phyloP scores from a whole-genome alignment of 2,888 invertebrate species.

The Eremobia ochroleuca region DNA sequence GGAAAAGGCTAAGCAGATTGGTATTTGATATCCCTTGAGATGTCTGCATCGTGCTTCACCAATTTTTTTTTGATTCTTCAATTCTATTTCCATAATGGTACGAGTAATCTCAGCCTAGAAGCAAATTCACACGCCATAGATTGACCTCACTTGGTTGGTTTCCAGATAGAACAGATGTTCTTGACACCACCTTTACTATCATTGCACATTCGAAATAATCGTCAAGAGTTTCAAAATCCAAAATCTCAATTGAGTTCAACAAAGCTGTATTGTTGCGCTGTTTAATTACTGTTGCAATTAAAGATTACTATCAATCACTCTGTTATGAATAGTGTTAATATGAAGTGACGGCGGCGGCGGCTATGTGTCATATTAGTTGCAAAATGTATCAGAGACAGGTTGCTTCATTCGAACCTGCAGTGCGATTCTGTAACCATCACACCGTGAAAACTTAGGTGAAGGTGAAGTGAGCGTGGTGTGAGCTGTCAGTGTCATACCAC shows the following conservation, averaged over 20 bases:
- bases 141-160: conserved; percentile 19
- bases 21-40: background rate
- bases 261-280: conserved; percentile 49
- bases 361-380: conserved; percentile 25
- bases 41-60: background rate
- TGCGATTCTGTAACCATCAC: too few relatives aligned
- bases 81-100: background rate
- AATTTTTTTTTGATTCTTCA: background rate
- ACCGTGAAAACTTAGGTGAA: too few relatives aligned
- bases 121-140: conserved; percentile 13
- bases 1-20: background rate
- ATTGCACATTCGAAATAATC: conserved; percentile 27
- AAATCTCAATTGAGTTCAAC: conserved; percentile 29
- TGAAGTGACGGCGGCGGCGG: conserved; percentile 17
- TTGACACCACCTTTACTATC: background rate
- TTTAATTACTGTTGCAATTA: conserved; percentile 53
- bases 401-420: conserved; percentile 13
- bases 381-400: conserved; percentile 27
- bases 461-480: too few relatives aligned
- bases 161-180: background rate
- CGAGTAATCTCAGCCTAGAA: background rate
- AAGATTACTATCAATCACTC: conserved; percentile 56
- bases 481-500: too few relatives aligned
- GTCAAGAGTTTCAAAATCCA: conserved; percentile 39
- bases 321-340: conserved; percentile 46